Conservation (phyloP, 2,113 vertebrate genomes). For the Clupea harengus region DNA sequence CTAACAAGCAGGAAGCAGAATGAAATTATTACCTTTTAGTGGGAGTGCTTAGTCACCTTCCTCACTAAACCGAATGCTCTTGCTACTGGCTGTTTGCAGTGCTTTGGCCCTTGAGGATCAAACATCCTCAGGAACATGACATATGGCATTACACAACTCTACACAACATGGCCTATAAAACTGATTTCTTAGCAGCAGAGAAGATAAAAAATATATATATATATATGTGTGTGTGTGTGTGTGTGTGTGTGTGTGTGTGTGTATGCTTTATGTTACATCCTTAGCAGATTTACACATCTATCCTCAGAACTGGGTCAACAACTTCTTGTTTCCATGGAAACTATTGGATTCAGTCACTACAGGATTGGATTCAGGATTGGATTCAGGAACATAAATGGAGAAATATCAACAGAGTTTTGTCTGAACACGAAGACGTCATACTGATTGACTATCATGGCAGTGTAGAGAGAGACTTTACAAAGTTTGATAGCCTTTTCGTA, state of each 20-base stretch:
- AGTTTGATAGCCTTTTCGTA: background rate
- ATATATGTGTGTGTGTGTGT: no score
- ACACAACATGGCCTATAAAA: background rate
- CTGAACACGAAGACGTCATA: no score
- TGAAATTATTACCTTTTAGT: background rate
- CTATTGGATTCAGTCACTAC: background rate
- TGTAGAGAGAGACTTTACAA: background rate
- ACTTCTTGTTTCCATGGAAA: constrained; percentile 10
- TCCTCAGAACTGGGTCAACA: background rate
- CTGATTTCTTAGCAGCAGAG: background rate
- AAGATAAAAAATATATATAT: background rate
- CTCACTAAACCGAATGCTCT: background rate
- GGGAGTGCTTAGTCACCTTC: background rate
- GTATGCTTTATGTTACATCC: background rate
- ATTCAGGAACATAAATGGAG: background rate
- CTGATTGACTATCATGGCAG: no score
- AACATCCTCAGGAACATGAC: background rate
- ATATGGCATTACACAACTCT: background rate
- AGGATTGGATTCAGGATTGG: background rate
- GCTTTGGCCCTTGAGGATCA: background rate
- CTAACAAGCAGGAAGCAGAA: background rate
- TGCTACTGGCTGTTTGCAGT: background rate
- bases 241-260: no score
- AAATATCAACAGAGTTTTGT: background rate
- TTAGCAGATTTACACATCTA: background rate